Conservation (phyloP, 2,888 invertebrate species). For the Epiperipatus broadwayi region DNA sequence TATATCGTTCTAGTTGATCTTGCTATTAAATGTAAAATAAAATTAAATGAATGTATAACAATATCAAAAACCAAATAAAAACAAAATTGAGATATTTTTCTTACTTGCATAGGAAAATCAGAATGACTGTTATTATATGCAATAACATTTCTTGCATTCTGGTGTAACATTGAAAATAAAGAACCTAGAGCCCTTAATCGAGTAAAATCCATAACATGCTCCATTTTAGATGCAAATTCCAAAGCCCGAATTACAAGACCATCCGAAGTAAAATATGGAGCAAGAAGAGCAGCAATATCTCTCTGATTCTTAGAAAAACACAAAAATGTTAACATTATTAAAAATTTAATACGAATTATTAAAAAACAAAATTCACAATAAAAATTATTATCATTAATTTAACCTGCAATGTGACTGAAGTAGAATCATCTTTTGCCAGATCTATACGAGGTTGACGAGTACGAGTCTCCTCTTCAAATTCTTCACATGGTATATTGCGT, state of each 20-base stretch:
- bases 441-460: not conserved
- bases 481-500: conserved; percentile 66
- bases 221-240: conserved; percentile 64
- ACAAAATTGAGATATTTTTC: conserved; percentile 9
- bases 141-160: conserved; percentile 71
- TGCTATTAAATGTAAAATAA: conserved; percentile 34
- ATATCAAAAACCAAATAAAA: too few species aligned
- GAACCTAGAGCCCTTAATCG: conserved; percentile 84
- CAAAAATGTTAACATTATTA: too few species aligned
- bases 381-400: too few species aligned
- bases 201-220: conserved; percentile 98
- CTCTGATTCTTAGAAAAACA: conserved; percentile 47
- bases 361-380: too few species aligned
- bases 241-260: conserved; percentile 79
- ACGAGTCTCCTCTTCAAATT: conserved; percentile 43
- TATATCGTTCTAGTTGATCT: conserved; percentile 79
- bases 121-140: conserved; percentile 78
- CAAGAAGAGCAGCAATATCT: conserved; percentile 64
- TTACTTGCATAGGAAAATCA: conserved; percentile 63
- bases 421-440: not conserved
- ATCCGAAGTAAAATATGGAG: conserved; percentile 69
- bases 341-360: not conserved
- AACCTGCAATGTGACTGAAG: not conserved
- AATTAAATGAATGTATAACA: conserved; percentile 5
- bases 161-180: conserved; percentile 92